phyloP scores from a whole-genome alignment of 1,140 invertebrate species.

The Drosophila sechellia region DNA sequence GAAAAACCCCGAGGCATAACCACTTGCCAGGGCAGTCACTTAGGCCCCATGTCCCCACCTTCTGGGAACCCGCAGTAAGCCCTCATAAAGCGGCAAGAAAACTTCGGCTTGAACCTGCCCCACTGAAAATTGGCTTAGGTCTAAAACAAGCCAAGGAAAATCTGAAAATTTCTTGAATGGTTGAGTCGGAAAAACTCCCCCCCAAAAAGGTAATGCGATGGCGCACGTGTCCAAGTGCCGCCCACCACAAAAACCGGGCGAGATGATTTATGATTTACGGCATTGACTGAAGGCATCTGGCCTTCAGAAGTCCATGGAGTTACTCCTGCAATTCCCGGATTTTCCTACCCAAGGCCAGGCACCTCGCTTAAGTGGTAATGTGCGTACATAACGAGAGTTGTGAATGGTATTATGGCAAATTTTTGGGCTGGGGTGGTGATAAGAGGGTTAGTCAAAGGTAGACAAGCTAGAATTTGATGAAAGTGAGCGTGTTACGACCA shows the following conservation, averaged over 20 bases:
- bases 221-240: conserved; percentile 75
- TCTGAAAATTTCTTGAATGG: conserved; percentile 10
- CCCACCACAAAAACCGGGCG: conserved; percentile 1
- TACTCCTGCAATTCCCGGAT: conserved; percentile 22
- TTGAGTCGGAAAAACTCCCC: background rate
- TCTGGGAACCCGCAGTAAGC: conserved; percentile 36
- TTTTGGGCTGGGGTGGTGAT: conserved; percentile 23
- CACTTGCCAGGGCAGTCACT: conserved; percentile 40
- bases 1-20: conserved; percentile 10
- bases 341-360: conserved; percentile 27
- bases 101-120: conserved; percentile 73
- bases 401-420: conserved; percentile 38
- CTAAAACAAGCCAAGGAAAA: conserved; percentile 7
- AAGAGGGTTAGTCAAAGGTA: conserved; percentile 37
- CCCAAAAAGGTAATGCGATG: conserved; percentile 49
- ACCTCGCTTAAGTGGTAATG: conserved; percentile 51
- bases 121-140: conserved; percentile 80
- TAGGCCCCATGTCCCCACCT: conserved; percentile 19
- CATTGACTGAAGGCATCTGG: conserved; percentile 78
- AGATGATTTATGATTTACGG: conserved; percentile 75
- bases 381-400: conserved; percentile 52
- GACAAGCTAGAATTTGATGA: conserved; percentile 10
- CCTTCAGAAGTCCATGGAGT: conserved; percentile 27
- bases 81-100: conserved; percentile 51
- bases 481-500: conserved; percentile 29